These are phyloP conservation scores for Bolborhynchus lineola DNA, from an alignment of 2,113 vertebrate species.

Conservation along the genomic window DNA sequence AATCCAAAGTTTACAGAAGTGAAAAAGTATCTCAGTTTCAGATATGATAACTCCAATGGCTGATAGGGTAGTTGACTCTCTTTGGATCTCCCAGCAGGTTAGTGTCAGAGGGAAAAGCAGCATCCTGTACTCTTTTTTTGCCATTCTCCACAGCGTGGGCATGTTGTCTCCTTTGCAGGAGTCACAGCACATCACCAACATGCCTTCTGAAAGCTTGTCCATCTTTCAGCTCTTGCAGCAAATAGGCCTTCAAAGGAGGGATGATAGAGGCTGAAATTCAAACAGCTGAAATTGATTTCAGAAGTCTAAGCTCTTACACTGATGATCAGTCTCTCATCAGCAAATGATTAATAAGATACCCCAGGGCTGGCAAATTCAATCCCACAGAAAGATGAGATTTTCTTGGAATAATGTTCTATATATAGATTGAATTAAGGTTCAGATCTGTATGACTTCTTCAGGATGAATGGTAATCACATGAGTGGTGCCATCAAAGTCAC, in stretches of 20 bases:
- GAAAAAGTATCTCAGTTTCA: not conserved
- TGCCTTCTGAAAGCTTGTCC: not conserved
- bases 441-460: not conserved
- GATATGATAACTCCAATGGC: not conserved
- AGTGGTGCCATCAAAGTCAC: not conserved
- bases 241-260: not conserved
- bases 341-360: not conserved
- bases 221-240: not conserved
- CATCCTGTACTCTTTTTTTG: not conserved
- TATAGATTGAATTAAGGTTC: not conserved
- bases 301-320: not conserved
- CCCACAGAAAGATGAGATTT: not conserved
- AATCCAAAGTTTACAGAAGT: not conserved
- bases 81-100: not conserved
- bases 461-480: not conserved
- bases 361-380: not conserved
- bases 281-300: not conserved
- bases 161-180: not conserved
- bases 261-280: not conserved
- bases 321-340: not conserved
- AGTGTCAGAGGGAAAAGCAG: not conserved
- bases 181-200: not conserved
- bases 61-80: not conserved
- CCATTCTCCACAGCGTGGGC: rapidly evolving
- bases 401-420: not conserved